A percentile compares a stretch with the other conserved stretches of the same genome.
These are phyloP conservation scores for Coelopa frigida DNA, from an alignment of 1,140 invertebrate species.

Conservation along the genomic window DNA sequence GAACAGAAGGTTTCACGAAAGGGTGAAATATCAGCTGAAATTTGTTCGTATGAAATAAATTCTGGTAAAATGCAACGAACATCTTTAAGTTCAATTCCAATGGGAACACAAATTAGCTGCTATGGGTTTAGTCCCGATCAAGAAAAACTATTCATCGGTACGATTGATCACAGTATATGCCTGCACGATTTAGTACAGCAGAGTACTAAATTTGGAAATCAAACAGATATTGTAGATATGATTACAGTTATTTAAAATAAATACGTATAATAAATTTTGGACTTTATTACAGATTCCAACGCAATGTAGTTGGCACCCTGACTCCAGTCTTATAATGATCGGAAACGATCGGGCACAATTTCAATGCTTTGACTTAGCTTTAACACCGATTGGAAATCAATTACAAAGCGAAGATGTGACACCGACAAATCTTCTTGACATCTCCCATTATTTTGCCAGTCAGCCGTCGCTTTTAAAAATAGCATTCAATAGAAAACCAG, in stretches of 20 bases:
- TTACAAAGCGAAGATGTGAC: constrained; percentile 60
- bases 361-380: constrained; percentile 69
- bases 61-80: constrained; percentile 60
- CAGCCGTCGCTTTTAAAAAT: constrained; percentile 52
- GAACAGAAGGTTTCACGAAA: constrained; percentile 70
- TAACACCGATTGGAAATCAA: constrained; percentile 61
- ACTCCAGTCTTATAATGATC: constrained; percentile 60
- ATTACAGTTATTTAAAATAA: background rate
- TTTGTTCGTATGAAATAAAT: constrained; percentile 63
- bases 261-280: background rate
- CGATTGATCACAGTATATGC: constrained; percentile 69
- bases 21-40: constrained; percentile 69
- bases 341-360: constrained; percentile 66
- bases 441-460: constrained; percentile 60
- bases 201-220: constrained; percentile 51
- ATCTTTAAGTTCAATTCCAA: constrained; percentile 58
- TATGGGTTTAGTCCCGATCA: constrained; percentile 60
- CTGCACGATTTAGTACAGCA: constrained; percentile 59
- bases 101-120: constrained; percentile 64
- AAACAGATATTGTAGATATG: constrained; percentile 54
- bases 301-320: constrained; percentile 63
- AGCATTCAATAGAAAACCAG: constrained; percentile 52
- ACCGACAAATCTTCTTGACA: constrained; percentile 56
- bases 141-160: constrained; percentile 65
- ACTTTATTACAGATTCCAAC: constrained; percentile 57